Evolutionary conservation across 2,113 vertebrate genomes (phyloP).

Genomic region (Silurus meridionalis): DNA sequence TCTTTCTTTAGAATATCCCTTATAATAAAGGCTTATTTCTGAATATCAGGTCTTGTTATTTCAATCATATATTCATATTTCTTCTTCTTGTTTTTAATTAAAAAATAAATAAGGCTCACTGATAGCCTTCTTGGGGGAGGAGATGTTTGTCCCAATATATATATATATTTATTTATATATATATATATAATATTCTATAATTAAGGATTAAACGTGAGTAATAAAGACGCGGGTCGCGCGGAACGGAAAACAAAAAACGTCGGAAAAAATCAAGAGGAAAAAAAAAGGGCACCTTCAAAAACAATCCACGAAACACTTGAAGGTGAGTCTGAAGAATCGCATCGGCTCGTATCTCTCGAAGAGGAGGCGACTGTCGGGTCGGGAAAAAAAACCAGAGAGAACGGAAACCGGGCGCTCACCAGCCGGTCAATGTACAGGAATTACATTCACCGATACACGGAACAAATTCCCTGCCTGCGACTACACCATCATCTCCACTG

Average conservation of each 20-base stretch:
- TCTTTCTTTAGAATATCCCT: background rate
- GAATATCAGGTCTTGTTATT: no score
- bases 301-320: conserved; percentile 86
- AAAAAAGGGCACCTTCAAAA: conserved; percentile 73
- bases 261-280: no score
- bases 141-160: background rate
- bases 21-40: background rate
- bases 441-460: conserved; percentile 40
- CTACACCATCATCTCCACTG: conserved; percentile 49
- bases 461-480: background rate
- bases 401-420: conserved; percentile 39
- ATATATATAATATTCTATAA: no score
- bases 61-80: no score
- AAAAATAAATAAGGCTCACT: conserved; percentile 4
- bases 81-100: conserved; percentile 3
- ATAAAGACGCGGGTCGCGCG: conserved; percentile 19
- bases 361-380: conserved; percentile 60
- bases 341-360: conserved; percentile 69
- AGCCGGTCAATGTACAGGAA: conserved; percentile 44
- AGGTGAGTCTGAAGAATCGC: conserved; percentile 87
- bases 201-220: conserved; percentile 45
- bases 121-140: conserved; percentile 36
- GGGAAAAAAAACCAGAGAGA: conserved; percentile 50
- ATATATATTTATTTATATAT: no score
- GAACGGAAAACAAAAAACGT: conserved; percentile 28